Base-by-base conservation (phyloP, 2,797 vertebrate genomes). In the Alauda arvensis region DNA sequence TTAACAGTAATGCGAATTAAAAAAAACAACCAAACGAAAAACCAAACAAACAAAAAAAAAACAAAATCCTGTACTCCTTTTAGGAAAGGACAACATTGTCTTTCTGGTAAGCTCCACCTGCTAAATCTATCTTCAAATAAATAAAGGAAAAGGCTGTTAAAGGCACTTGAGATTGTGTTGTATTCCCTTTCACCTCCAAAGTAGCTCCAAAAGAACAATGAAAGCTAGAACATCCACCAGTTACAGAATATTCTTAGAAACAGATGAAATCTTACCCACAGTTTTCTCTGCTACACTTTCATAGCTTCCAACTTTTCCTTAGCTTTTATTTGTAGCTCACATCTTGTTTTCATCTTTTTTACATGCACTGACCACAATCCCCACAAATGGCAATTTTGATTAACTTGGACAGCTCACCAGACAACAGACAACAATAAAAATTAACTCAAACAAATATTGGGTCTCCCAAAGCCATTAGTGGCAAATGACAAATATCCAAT, bases 351-450 rank as follows among this genome's bases (percentile, higher is more conserved):
- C 55, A 86, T 78, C 77, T 83, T 83, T 70, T 62, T 56, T 82
- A 92, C 90, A 55, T 43, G n/a, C 63, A 87, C 89, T 90, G 94
- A 76, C 49, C 65, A 62, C 59, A 84, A 55, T 40, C 25, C 21
- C 63, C 72, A 85, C 62, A 86, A 92, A 86, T 20, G 31, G 81
- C 65, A 92, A 82, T 86, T 85, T 42, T 83, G 45, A 94, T 88
- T 81, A 81, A 92, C 77, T 76, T 70, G 53, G 79, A 93, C 89
- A 92, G 71, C 61, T 93, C 61, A 77, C 24, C 72, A 91, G 61
- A 68, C 56, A 93, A 89, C 3, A 82, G 81, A 72, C 40, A 93
- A 76, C 53, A 93, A 88, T 37, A 94, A 77, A 92, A 92, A 90
- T 78, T 46, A 92, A 83, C 83, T 74, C 70, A 77, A 92, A 84